These are phyloP conservation scores for Andricus grossulariae DNA, from an alignment of 1,140 invertebrate genomes.

Conservation along the genomic window DNA sequence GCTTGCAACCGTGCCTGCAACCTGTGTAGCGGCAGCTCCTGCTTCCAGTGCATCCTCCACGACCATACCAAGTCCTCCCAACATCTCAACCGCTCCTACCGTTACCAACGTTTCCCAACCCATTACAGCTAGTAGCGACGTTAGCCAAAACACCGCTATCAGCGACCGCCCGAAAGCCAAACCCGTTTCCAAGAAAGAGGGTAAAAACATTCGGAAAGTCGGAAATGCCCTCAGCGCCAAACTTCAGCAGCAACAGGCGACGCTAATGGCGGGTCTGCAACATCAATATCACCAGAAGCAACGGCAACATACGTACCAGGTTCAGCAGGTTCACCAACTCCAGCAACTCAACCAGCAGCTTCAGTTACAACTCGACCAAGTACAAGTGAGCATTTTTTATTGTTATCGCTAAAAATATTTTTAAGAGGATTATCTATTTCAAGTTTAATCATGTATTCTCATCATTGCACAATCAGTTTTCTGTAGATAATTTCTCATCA, in stretches of 20 bases:
- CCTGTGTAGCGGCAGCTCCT: slow-evolving; percentile 47
- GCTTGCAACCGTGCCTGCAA: slow-evolving; percentile 49
- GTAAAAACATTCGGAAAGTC: slow-evolving; percentile 78
- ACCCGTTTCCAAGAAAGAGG: slow-evolving; percentile 85
- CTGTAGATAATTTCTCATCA: not conserved
- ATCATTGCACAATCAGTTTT: slow-evolving; percentile 18
- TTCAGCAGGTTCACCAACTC: slow-evolving; percentile 72
- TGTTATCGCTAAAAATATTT: slow-evolving; percentile 15
- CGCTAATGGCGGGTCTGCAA: slow-evolving; percentile 63
- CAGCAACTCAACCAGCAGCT: slow-evolving; percentile 74
- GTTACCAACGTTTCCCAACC: slow-evolving; percentile 64
- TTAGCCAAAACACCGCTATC: slow-evolving; percentile 83
- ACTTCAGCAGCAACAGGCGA: slow-evolving; percentile 63
- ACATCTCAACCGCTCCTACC: slow-evolving; percentile 50
- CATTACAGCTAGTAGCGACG: slow-evolving; percentile 71
- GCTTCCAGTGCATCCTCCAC: slow-evolving; percentile 54
- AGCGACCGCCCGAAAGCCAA: slow-evolving; percentile 88
- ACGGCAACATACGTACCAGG: slow-evolving; percentile 74
- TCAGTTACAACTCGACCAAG: slow-evolving; percentile 72
- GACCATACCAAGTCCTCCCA: slow-evolving; percentile 53
- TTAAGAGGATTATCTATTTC: not conserved
- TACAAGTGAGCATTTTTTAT: slow-evolving; percentile 57
- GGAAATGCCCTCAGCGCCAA: slow-evolving; percentile 62
- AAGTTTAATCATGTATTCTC: not conserved
- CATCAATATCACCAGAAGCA: slow-evolving; percentile 69